Percentiles rank a stretch among this genome's conserved stretches.
Evolutionary conservation across 2,888 invertebrate genomes (phyloP).

Genomic region (Eumacrocentrus americanus): DNA sequence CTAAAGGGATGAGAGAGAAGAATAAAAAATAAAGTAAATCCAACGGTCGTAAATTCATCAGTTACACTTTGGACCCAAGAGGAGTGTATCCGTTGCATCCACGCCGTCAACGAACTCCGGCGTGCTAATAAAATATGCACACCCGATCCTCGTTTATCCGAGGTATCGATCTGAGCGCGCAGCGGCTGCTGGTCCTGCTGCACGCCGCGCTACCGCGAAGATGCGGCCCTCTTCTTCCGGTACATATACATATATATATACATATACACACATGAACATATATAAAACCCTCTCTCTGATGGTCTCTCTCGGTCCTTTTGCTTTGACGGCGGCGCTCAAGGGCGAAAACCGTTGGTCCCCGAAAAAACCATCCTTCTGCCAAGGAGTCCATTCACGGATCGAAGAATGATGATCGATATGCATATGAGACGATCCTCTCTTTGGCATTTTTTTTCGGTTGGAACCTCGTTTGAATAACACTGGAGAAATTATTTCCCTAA

Average conservation of each 20-base stretch:
- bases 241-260: conserved; percentile 19
- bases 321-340: conserved; percentile 21
- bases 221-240: conserved; percentile 12
- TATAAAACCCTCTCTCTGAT: background rate
- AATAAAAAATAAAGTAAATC: conserved; percentile 4
- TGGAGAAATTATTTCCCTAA: conserved; percentile 61
- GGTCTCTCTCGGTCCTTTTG: too few relatives aligned
- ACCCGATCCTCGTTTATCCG: conserved; percentile 40
- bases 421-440: conserved; percentile 44
- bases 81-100: conserved; percentile 21
- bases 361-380: conserved; percentile 32
- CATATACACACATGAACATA: conserved; percentile 6
- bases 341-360: conserved; percentile 35
- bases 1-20: background rate
- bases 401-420: conserved; percentile 58
- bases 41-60: conserved; percentile 13
- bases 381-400: conserved; percentile 32
- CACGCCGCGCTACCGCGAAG: conserved; percentile 10
- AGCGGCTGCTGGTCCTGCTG: conserved; percentile 29
- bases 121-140: conserved; percentile 41
- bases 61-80: background rate
- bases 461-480: conserved; percentile 61
- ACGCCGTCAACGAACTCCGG: conserved; percentile 10
- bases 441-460: conserved; percentile 46
- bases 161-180: conserved; percentile 37